Base-by-base conservation (phyloP, 2,888 invertebrate species). In the Drosophila meridionalis region DNA sequence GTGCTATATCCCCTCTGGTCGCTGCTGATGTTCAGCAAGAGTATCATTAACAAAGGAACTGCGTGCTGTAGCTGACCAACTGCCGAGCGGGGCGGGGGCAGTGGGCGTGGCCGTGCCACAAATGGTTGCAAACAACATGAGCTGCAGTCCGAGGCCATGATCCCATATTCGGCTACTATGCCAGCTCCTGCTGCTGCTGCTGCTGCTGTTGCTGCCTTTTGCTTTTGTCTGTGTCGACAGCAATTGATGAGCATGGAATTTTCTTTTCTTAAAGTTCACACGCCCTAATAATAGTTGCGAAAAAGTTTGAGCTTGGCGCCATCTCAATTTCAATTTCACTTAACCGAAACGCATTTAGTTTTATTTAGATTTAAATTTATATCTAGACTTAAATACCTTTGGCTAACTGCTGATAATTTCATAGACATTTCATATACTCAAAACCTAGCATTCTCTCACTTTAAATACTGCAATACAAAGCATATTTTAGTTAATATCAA, bases 31-130 rank as follows among this genome's bases (percentile, higher is more conserved):
- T 80, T 67, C 81, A 58, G 88, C 89, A 87, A 76, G 88, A 85
- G 87, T 87, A 87, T 87, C 89, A 87, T 87, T 87, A 89, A 87
- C 87, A 87, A 87, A 83, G 86, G 76, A 89, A 85, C 83, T 87
- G 82, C 85, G 79, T 79, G 78, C 82, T 74, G 69, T 75, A 78
- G 47, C 81, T 85, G 87, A 75, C 87, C 85, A 48, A 85, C 61
- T 63, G 30, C 38, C 61, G 55, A 45, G 52, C 50, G 64, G 64
- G 55, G 45, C 28, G 9, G 64, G 64, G 55, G 45, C 28, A n/a
- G 28, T 28, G 55, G 55, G 26, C 55, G 14, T 5, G 58, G 38
- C 40, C 48, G 50, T 53, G 57, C 63, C 52, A 52, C 59, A 68
- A 72, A 66, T 55, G 68, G 64, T 71, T 69, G 73, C 66, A 56